A percentile compares a stretch with the other conserved stretches of the same genome.
These are phyloP conservation scores for Thunnus maccoyii DNA, from an alignment of 2,113 vertebrate genomes.

Conservation along the genomic window DNA sequence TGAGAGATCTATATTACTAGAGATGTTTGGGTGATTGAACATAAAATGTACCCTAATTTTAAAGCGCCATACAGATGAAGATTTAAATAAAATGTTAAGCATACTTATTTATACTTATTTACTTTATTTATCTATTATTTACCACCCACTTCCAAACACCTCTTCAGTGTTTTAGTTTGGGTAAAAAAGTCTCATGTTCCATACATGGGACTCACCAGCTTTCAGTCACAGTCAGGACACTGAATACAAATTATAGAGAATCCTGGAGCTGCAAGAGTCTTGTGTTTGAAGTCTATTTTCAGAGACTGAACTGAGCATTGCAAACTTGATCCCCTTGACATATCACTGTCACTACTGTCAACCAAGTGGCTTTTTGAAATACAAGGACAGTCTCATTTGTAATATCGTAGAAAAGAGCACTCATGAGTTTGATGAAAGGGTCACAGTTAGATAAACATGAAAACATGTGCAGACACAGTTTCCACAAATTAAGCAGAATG, in stretches of 20 bases:
- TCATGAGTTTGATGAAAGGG: background rate
- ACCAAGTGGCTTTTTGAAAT: background rate
- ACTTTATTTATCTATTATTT: constrained; percentile 21
- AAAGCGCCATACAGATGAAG: constrained; percentile 2
- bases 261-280: background rate
- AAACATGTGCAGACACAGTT: background rate
- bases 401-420: background rate
- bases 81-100: constrained; percentile 13
- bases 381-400: background rate
- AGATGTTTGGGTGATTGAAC: background rate
- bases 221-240: background rate
- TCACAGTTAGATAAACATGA: background rate
- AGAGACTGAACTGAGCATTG: background rate
- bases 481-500: background rate
- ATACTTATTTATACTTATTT: too few relatives aligned
- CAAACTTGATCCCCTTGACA: background rate
- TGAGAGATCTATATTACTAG: background rate
- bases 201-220: background rate
- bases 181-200: background rate
- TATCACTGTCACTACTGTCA: background rate
- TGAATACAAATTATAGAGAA: background rate
- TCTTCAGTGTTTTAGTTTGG: background rate
- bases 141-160: too few relatives aligned
- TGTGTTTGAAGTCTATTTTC: background rate
- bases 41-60: background rate